phyloP scores from a whole-genome alignment of 1,140 invertebrate species.

The Oscheius sp. region DNA sequence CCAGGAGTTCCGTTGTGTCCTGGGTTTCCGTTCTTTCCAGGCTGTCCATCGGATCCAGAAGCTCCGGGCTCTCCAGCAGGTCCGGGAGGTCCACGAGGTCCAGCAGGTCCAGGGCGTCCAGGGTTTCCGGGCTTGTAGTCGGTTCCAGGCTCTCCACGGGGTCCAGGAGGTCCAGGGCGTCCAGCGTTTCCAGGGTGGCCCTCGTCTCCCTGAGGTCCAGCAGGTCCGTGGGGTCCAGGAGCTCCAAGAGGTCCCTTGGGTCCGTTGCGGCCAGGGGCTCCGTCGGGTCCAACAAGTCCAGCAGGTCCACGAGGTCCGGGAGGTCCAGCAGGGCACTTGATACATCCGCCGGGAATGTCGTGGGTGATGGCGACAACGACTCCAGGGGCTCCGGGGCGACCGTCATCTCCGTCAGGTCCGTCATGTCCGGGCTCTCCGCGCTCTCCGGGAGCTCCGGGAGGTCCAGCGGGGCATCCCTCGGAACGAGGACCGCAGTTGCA shows the following conservation, averaged over 20 bases:
- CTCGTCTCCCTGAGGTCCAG: constrained; percentile 28
- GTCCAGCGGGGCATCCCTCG: constrained; percentile 24
- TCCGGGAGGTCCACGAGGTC: constrained; percentile 21
- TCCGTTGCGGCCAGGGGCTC: constrained; percentile 31
- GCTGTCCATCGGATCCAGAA: background rate
- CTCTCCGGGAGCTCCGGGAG: constrained; percentile 27
- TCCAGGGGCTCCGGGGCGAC: constrained; percentile 21
- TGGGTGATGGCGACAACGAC: constrained; percentile 28
- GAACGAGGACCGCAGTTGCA: constrained; percentile 25
- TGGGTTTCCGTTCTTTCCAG: background rate
- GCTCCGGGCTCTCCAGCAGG: constrained; percentile 3
- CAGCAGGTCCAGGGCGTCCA: constrained; percentile 23
- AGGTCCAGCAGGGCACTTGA: constrained; percentile 25
- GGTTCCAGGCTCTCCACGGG: constrained; percentile 29
- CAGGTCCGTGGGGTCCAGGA: constrained; percentile 25
- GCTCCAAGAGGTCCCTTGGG: constrained; percentile 5
- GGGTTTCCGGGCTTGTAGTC: too few relatives aligned
- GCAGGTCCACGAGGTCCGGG: constrained; percentile 21
- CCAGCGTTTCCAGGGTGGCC: constrained; percentile 30
- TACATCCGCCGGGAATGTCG: constrained; percentile 29
- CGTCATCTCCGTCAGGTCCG: constrained; percentile 22
- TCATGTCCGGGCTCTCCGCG: constrained; percentile 14
- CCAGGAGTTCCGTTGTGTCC: background rate
- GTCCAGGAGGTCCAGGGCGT: constrained; percentile 31
- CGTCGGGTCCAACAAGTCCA: constrained; percentile 23